A percentile compares a stretch with the other conserved stretches of the same genome.
These are phyloP conservation scores for Anneissia japonica DNA, from an alignment of 35 echinoderm and acorn worm genomes.

Conservation along the genomic window DNA sequence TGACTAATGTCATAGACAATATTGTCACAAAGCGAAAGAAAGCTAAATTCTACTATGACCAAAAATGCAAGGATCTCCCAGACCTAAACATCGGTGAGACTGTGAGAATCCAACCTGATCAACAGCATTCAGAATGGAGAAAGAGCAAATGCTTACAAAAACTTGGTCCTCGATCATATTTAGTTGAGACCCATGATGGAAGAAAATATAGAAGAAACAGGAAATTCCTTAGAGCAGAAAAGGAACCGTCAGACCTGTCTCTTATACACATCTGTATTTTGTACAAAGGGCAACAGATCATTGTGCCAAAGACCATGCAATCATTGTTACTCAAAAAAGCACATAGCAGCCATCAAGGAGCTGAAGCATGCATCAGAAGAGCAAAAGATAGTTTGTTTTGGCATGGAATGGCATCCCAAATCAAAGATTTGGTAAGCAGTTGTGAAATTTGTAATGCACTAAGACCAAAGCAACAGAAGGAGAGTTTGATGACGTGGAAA, in stretches of 20 bases:
- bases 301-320: constrained; percentile 27
- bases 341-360: constrained; percentile 39
- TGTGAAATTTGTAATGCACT: constrained; percentile 39
- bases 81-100: constrained; percentile 57
- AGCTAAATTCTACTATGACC: constrained; percentile 65
- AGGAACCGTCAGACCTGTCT: too few relatives aligned
- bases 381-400: constrained; percentile 58
- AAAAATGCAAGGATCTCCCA: constrained; percentile 53
- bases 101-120: constrained; percentile 44
- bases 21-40: constrained; percentile 44
- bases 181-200: neutral
- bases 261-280: constrained; percentile 11
- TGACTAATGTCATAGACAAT: constrained; percentile 43
- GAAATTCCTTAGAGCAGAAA: neutral
- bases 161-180: constrained; percentile 17
- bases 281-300: constrained; percentile 28
- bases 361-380: constrained; percentile 47
- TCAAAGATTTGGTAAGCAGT: constrained; percentile 19
- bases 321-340: constrained; percentile 11
- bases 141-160: constrained; percentile 1
- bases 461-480: constrained; percentile 42
- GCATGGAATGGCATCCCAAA: constrained; percentile 44
- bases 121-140: constrained; percentile 15
- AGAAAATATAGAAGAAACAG: neutral
- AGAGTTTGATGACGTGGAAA: constrained; percentile 34